Conservation (phyloP, 2,797 vertebrate species). For the Chrosomus eos region DNA sequence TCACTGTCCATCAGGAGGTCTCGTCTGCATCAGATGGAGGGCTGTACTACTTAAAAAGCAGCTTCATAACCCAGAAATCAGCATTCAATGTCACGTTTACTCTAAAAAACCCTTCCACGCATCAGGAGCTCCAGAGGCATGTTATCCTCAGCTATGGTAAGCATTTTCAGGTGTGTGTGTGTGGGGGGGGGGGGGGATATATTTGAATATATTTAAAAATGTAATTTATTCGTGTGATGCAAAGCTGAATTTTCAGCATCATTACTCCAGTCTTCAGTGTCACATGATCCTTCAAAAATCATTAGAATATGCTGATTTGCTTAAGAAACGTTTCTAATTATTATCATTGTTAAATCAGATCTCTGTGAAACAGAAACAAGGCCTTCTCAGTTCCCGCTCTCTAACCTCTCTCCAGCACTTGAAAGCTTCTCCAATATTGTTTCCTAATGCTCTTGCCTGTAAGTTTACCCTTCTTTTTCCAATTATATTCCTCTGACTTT, state of each 20-base stretch:
- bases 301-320: neutral
- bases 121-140: constrained; percentile 51
- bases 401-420: neutral
- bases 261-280: neutral
- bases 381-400: neutral
- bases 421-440: neutral
- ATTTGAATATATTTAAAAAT: neutral
- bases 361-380: neutral
- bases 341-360: neutral
- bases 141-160: constrained; percentile 53
- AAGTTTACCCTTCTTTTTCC: neutral
- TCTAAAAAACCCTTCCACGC: constrained; percentile 48
- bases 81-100: constrained; percentile 50
- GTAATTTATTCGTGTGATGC: neutral
- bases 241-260: neutral
- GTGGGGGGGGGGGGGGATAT: no score
- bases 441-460: neutral
- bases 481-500: neutral
- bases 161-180: neutral
- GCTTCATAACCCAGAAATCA: neutral
- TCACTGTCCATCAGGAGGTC: constrained; percentile 11
- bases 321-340: neutral
- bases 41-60: constrained; percentile 45
- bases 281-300: neutral
- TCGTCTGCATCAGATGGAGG: neutral